Conservation (phyloP, 30 jellyfish, hydroid and myxozoan genomes). For the Aurelia aurita region DNA sequence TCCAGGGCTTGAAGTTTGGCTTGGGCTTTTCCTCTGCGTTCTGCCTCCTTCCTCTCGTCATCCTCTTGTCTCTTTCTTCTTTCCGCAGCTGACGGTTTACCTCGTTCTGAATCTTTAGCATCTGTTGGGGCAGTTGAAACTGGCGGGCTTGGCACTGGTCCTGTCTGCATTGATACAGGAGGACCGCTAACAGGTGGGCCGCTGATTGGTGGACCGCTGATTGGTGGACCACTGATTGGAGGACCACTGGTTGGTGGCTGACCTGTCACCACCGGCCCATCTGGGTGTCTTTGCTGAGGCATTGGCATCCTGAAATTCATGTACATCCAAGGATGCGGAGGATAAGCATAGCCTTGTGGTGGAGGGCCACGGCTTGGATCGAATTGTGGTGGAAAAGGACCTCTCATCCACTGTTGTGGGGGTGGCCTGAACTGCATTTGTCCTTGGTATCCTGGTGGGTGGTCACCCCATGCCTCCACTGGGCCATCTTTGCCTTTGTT, state of each 20-base stretch:
- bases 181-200: conserved; percentile 1
- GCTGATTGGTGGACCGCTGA: conserved; percentile 5
- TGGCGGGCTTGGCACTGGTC: not conserved
- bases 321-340: too few relatives aligned
- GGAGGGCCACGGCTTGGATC: conserved; percentile 1
- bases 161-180: not conserved
- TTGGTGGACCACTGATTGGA: not conserved
- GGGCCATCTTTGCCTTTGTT: conserved; percentile 38
- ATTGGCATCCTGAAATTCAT: conserved; percentile 28
- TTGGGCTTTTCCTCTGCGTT: conserved; percentile 62
- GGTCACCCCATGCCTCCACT: conserved; percentile 69
- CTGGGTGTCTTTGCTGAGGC: conserved; percentile 41
- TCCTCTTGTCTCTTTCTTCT: conserved; percentile 55
- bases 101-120: conserved; percentile 9
- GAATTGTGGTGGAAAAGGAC: conserved; percentile 38
- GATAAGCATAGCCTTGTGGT: conserved; percentile 4
- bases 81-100: conserved; percentile 8
- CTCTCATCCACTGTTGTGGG: conserved; percentile 68
- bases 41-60: conserved; percentile 47
- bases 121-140: conserved; percentile 1
- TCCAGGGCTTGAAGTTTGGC: conserved; percentile 77
- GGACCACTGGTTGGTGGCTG: conserved; percentile 24
- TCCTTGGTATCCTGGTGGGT: conserved; percentile 68
- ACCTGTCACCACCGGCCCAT: not conserved
- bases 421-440: conserved; percentile 65